These are phyloP conservation scores for Edolisoma coerulescens DNA, from an alignment of 2,113 vertebrate species.

Conservation along the genomic window DNA sequence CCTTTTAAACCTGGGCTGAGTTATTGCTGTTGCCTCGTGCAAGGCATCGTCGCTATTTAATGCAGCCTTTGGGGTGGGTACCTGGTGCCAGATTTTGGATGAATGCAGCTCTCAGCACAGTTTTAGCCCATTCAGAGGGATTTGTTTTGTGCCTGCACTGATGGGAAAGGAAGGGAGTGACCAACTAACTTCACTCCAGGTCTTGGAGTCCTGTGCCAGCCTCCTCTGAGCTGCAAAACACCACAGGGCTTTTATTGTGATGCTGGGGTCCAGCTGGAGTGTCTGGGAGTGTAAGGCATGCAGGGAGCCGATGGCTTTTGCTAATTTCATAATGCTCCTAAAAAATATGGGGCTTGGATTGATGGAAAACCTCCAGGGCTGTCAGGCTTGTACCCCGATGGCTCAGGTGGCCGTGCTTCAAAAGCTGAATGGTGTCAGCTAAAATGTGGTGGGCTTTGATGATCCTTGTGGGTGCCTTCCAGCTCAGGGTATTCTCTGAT, in stretches of 20 bases:
- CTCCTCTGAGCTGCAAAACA: not conserved
- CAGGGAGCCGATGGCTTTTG: not conserved
- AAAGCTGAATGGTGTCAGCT: fast-evolving
- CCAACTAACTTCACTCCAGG: not conserved
- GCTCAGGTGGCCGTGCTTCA: not conserved
- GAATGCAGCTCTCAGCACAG: fast-evolving
- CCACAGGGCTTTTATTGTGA: not conserved
- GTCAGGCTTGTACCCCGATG: fast-evolving
- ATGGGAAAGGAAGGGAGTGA: not conserved
- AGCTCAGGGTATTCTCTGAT: not conserved
- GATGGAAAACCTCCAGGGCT: not conserved
- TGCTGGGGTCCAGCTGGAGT: not conserved
- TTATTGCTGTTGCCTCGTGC: not conserved
- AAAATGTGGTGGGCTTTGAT: not conserved
- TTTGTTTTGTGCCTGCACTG: not conserved
- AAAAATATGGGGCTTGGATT: fast-evolving
- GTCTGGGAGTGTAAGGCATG: not conserved
- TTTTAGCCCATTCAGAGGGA: not conserved
- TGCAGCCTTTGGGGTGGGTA: not conserved
- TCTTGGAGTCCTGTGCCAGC: not conserved
- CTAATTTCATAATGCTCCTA: not conserved
- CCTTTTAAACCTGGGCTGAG: not conserved
- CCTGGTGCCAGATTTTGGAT: not conserved
- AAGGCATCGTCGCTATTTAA: not conserved
- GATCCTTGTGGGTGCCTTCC: not conserved